Evolutionary conservation across 2,888 invertebrate species (phyloP).

Genomic region (Junonia oenone): DNA sequence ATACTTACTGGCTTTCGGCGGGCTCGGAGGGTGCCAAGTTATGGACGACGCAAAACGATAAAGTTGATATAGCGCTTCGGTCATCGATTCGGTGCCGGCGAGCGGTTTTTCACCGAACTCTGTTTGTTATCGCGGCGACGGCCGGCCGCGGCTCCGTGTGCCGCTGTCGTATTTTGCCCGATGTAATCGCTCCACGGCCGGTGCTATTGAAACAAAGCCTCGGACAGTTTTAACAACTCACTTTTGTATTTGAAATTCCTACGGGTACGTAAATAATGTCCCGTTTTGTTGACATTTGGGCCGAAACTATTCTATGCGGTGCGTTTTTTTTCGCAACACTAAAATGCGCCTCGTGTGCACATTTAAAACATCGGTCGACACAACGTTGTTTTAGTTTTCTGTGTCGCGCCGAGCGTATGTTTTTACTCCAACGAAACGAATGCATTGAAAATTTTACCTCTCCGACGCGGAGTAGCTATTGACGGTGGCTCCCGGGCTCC

Average conservation of each 20-base stretch:
- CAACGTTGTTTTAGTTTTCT: neutral
- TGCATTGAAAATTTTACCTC: neutral
- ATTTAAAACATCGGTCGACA: neutral
- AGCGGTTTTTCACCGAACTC: conserved; percentile 63
- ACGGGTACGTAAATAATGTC: conserved; percentile 30
- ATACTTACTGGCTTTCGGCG: conserved; percentile 77
- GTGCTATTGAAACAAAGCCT: conserved; percentile 37
- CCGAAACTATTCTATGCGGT: conserved; percentile 7
- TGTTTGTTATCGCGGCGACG: conserved; percentile 57
- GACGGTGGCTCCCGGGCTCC: neutral
- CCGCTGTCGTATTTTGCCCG: conserved; percentile 43
- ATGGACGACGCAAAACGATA: conserved; percentile 74
- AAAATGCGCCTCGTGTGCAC: conserved; percentile 5
- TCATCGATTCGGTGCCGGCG: conserved; percentile 66
- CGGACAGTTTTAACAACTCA: conserved; percentile 37
- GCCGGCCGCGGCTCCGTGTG: conserved; percentile 33
- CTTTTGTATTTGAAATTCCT: conserved; percentile 34
- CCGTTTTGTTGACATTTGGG: conserved; percentile 26
- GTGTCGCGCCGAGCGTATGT: neutral
- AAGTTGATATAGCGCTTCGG: conserved; percentile 75
- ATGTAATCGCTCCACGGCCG: conserved; percentile 46
- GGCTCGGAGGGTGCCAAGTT: conserved; percentile 70
- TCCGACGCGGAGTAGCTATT: neutral
- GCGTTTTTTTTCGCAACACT: neutral
- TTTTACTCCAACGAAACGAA: neutral